Conservation (phyloP, 2,113 vertebrate genomes). For the Lophochroa leadbeateri region DNA sequence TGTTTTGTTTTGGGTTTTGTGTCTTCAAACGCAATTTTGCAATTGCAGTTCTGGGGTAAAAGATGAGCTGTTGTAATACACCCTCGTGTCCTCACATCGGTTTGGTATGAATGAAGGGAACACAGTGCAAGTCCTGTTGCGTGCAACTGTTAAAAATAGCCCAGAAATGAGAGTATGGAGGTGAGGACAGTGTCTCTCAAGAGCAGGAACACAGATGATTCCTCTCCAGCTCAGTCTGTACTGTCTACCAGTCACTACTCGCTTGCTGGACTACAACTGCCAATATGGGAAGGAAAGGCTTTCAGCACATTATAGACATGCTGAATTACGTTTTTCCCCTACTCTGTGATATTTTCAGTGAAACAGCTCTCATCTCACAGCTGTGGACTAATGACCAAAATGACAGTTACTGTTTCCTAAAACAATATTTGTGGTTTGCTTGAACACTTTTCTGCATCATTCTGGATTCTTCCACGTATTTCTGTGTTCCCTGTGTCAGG, state of each 20-base stretch:
- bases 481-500: background rate
- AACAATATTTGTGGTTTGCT: background rate
- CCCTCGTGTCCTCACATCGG: background rate
- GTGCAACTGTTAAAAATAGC: background rate
- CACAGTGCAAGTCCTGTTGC: background rate
- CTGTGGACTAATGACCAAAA: background rate
- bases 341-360: background rate
- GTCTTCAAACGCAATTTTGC: background rate
- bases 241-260: background rate
- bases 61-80: slow-evolving; percentile 17
- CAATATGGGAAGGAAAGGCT: background rate
- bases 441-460: fast-evolving
- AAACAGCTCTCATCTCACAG: background rate
- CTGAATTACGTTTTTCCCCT: background rate
- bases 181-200: background rate
- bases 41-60: background rate
- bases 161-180: background rate
- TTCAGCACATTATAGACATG: fast-evolving
- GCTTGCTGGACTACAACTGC: background rate
- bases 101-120: background rate
- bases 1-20: slow-evolving; percentile 40
- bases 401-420: background rate
- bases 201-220: background rate
- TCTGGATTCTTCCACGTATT: background rate
- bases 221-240: background rate